Evolutionary conservation across 2,797 vertebrate species (phyloP).

Genomic region (Phoebastria nigripes): DNA sequence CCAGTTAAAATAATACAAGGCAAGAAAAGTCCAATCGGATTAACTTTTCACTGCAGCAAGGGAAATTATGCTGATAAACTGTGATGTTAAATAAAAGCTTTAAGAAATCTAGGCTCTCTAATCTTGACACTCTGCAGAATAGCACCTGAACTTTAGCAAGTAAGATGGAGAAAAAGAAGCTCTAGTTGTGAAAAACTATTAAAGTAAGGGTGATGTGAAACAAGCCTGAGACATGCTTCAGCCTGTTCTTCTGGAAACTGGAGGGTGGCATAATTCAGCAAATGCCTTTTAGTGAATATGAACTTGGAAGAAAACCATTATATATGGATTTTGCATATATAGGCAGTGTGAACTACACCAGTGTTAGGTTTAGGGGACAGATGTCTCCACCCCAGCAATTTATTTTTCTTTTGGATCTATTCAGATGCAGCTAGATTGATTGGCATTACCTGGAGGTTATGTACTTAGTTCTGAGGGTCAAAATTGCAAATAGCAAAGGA

Average conservation of each 20-base stretch:
- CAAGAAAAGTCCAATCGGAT: background rate
- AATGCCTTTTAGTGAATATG: conserved; percentile 22
- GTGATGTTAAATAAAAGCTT: background rate
- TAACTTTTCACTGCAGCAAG: background rate
- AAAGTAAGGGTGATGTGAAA: background rate
- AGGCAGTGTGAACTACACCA: background rate
- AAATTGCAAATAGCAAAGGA: conserved; percentile 14
- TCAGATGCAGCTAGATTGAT: background rate
- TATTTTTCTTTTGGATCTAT: background rate
- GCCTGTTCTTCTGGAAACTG: background rate
- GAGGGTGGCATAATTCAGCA: conserved; percentile 10
- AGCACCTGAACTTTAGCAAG: background rate
- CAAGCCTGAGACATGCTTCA: background rate
- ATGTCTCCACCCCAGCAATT: background rate
- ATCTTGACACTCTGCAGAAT: background rate
- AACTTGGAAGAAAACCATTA: conserved; percentile 9
- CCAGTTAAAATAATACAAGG: background rate
- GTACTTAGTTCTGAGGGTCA: conserved; percentile 29
- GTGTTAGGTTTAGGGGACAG: background rate
- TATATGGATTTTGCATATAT: background rate
- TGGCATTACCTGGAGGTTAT: background rate
- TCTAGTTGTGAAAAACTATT: background rate
- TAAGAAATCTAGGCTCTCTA: background rate
- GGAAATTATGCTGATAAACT: background rate
- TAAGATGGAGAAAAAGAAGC: background rate